Evolutionary conservation across 1,140 invertebrate genomes (phyloP), one percentile per base, ranked within the genome.

Genomic region (Drosophila nigrodunni): DNA sequence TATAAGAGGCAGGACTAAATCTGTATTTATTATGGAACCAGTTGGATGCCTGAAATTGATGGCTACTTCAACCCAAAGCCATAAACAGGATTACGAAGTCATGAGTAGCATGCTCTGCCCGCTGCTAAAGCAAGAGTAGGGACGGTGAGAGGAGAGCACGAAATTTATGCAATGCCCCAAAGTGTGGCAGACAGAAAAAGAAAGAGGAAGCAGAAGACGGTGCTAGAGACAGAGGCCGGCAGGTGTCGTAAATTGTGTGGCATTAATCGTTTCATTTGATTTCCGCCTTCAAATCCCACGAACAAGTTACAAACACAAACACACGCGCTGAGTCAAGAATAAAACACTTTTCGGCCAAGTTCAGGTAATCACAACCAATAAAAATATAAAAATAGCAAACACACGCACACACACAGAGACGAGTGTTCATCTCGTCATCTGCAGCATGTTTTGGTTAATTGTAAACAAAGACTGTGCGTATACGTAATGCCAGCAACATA

Each of bases 341-440:
- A 15, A 39, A 34, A 50, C 25, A 50, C 55, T 64, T 71, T 21
- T 25, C 7, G 49, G 60, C 46, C 80, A 83, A 86, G 74, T 86
- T 86, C 78, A 68, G 49, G 74, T 74, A 81, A 76, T 74, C 65
- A 70, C 44, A 11, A 54, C 79, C 72, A 74, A 87, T 88, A 72
- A 87, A 87, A 88, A 80, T 74, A 82, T 30, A 30, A 30, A 30
- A 30, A 30, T 30, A 30, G 25, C 25, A 30, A 30, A 30, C 25
- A 30, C 25, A 30, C 25, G 66, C 61, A 80, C 70, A 87, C 69
- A 82, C 75, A 71, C 13, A 15, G 35, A 57, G 21, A 7, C 21
- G 52, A 10, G 21, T 46, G 47, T 47, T 30, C 46, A 18, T 9
- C 25, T n/a, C 7, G 18, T 9, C n/a, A 30, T 13, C 25, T 69